These are phyloP conservation scores for Cosmia trapezina DNA, from an alignment of 2,888 invertebrate genomes.

Conservation along the genomic window DNA sequence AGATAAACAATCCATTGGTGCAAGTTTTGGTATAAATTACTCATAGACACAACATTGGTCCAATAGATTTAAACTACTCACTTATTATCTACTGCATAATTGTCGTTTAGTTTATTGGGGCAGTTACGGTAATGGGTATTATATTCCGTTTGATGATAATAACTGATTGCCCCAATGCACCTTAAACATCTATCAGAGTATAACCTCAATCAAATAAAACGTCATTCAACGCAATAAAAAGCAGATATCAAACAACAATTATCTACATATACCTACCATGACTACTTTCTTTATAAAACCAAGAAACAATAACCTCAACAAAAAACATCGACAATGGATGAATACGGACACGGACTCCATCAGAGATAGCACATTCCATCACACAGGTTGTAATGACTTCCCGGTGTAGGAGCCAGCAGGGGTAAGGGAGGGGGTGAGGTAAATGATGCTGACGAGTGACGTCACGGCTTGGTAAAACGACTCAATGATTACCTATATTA, in stretches of 20 bases:
- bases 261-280: constrained; percentile 4
- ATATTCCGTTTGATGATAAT: no score
- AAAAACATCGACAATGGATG: constrained; percentile 56
- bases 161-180: no score
- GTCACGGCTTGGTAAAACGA: constrained; percentile 47
- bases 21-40: no score
- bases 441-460: constrained; percentile 27
- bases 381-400: constrained; percentile 68
- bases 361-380: constrained; percentile 62
- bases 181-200: no score
- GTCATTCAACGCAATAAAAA: background rate
- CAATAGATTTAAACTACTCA: no score
- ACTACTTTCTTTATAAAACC: constrained; percentile 40
- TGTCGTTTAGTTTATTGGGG: no score
- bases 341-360: constrained; percentile 33
- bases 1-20: no score
- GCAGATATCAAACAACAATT: constrained; percentile 8
- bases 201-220: constrained; percentile 12
- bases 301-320: constrained; percentile 54
- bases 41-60: no score
- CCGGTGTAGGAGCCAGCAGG: constrained; percentile 40
- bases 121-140: no score
- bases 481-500: constrained; percentile 38
- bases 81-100: no score
- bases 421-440: constrained; percentile 17